Percentiles rank a stretch among this genome's conserved stretches.
Evolutionary conservation across 2,113 vertebrate species (phyloP).

Genomic region (Oreochromis aureus): DNA sequence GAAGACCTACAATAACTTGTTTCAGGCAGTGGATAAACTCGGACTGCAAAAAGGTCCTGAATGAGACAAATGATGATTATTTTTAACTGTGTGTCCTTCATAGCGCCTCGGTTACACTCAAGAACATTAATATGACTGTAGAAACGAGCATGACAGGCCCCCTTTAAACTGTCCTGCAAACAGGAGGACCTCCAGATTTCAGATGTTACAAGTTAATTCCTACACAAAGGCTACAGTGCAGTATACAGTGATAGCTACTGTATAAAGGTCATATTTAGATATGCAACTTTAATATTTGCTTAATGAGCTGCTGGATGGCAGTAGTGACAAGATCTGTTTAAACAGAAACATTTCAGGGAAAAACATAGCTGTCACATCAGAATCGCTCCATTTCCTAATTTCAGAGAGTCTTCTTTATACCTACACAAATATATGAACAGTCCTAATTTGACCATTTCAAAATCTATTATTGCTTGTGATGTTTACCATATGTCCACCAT

Average conservation of each 20-base stretch:
- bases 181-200: not conserved
- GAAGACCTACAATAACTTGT: not conserved
- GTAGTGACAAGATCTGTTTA: not conserved
- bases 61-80: not conserved
- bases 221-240: not conserved
- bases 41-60: not conserved
- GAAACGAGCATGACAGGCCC: not conserved
- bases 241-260: not conserved
- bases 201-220: not conserved
- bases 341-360: slow-evolving; percentile 10
- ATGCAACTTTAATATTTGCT: not conserved
- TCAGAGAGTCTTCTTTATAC: not conserved
- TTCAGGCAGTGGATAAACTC: not conserved
- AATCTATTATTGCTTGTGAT: slow-evolving; percentile 54
- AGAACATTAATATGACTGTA: not conserved
- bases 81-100: not conserved
- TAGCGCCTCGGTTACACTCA: not conserved
- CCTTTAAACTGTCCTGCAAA: not conserved
- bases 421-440: slow-evolving; percentile 29
- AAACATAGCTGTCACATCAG: not conserved
- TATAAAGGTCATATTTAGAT: not conserved
- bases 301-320: slow-evolving; percentile 6
- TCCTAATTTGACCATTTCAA: slow-evolving; percentile 40
- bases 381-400: not conserved
- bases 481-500: not conserved